These are phyloP conservation scores for Nematopogon swammerdamellus DNA, from an alignment of 2,888 invertebrate species.

Conservation along the genomic window DNA sequence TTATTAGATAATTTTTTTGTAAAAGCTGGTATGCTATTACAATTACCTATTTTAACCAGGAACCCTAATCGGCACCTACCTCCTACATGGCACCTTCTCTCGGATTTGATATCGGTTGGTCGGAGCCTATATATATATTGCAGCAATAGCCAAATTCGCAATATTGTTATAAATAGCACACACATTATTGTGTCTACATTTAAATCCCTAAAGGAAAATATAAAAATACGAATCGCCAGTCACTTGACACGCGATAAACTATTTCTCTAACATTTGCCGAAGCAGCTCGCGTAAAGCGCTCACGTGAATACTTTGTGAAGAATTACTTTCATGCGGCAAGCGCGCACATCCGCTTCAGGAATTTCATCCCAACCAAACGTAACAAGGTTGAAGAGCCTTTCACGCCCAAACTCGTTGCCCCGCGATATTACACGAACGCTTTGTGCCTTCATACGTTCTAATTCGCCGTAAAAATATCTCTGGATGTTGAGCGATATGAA, in stretches of 20 bases:
- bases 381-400: background rate
- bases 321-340: background rate
- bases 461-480: background rate
- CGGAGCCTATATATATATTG: too few relatives aligned
- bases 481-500: background rate
- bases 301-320: background rate
- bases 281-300: background rate
- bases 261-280: background rate
- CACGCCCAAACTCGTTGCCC: background rate
- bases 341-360: background rate
- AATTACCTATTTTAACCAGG: too few relatives aligned
- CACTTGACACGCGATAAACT: background rate
- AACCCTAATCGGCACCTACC: too few relatives aligned
- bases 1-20: too few relatives aligned
- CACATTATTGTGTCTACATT: too few relatives aligned
- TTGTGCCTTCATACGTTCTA: background rate
- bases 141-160: too few relatives aligned
- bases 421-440: background rate
- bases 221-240: too few relatives aligned
- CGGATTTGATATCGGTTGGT: too few relatives aligned
- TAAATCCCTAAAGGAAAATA: too few relatives aligned
- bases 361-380: background rate
- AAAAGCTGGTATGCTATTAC: too few relatives aligned
- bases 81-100: too few relatives aligned
- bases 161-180: too few relatives aligned